Evolutionary conservation across 2,797 vertebrate genomes (phyloP).

Genomic region (Tauraco hartlaubi): DNA sequence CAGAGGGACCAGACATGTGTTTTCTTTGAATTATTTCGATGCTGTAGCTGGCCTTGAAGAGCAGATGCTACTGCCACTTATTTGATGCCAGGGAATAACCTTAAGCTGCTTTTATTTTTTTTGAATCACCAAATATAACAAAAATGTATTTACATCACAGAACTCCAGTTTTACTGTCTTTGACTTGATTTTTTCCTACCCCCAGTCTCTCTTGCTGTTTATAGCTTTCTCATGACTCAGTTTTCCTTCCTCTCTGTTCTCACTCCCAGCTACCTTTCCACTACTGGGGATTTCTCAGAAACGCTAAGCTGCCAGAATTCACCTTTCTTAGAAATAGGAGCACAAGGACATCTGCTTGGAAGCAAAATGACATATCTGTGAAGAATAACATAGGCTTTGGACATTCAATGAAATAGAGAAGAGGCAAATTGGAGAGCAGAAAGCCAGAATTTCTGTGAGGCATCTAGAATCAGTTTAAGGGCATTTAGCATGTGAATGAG

Average conservation of each 20-base stretch:
- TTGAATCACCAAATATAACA: neutral
- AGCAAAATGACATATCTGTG: neutral
- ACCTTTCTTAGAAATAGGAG: neutral
- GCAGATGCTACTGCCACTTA: neutral
- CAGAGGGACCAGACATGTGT: neutral
- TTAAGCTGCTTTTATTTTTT: neutral
- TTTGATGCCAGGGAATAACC: neutral
- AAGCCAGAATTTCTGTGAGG: neutral
- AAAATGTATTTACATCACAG: neutral
- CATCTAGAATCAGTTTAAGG: neutral
- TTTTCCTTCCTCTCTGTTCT: neutral
- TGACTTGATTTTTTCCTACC: neutral
- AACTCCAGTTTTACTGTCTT: neutral
- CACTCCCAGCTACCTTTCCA: neutral
- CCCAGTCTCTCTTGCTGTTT: neutral
- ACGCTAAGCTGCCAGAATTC: neutral
- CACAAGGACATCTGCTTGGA: neutral
- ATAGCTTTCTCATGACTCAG: neutral
- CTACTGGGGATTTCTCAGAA: constrained; percentile 6
- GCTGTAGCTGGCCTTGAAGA: neutral
- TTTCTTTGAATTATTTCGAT: neutral
- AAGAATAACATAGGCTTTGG: neutral
- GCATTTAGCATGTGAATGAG: neutral
- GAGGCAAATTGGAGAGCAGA: neutral
- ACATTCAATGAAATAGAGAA: neutral